A percentile compares a stretch with the other conserved stretches of the same genome.
phyloP scores from a whole-genome alignment of 2,888 invertebrate genomes.

The Caenorhabditis plicata region DNA sequence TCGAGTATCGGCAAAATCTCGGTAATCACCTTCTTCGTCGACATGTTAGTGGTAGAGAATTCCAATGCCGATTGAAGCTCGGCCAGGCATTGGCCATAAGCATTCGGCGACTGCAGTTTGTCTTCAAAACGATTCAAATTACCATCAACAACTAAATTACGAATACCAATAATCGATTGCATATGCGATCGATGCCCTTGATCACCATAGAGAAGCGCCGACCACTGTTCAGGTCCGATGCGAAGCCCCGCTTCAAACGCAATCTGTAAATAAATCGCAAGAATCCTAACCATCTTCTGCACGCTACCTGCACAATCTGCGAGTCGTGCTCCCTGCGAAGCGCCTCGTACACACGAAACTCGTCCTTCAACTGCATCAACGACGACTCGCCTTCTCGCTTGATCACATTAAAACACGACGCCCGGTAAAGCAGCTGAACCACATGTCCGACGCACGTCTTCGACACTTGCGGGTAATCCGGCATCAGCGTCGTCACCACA shows the following conservation, averaged over 20 bases:
- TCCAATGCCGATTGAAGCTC: slow-evolving; percentile 12
- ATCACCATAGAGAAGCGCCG: slow-evolving; percentile 91
- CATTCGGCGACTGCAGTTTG: slow-evolving; percentile 38
- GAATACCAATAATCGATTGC: slow-evolving; percentile 75
- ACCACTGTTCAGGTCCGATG: slow-evolving; percentile 98
- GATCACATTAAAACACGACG: slow-evolving; percentile 91
- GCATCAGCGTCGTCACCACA: slow-evolving; percentile 89
- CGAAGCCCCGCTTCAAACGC: slow-evolving; percentile 93
- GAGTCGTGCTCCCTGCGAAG: slow-evolving; percentile 92
- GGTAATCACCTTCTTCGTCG: neutral
- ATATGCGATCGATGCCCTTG: slow-evolving; percentile 93
- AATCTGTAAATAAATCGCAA: slow-evolving; percentile 70
- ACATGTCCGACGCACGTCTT: slow-evolving; percentile 99
- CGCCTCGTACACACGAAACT: slow-evolving; percentile 78
- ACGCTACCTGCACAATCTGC: slow-evolving; percentile 79
- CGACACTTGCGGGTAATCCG: slow-evolving; percentile 79
- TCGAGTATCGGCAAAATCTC: slow-evolving; percentile 26
- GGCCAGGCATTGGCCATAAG: slow-evolving; percentile 34
- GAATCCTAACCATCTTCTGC: neutral
- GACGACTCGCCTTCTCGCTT: slow-evolving; percentile 88
- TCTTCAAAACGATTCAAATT: slow-evolving; percentile 21
- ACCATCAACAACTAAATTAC: neutral
- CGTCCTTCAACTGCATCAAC: slow-evolving; percentile 79
- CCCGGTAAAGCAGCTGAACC: slow-evolving; percentile 92
- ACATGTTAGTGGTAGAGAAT: neutral